phyloP scores from a whole-genome alignment of 2,113 vertebrate genomes.

The Ochotona princeps region DNA sequence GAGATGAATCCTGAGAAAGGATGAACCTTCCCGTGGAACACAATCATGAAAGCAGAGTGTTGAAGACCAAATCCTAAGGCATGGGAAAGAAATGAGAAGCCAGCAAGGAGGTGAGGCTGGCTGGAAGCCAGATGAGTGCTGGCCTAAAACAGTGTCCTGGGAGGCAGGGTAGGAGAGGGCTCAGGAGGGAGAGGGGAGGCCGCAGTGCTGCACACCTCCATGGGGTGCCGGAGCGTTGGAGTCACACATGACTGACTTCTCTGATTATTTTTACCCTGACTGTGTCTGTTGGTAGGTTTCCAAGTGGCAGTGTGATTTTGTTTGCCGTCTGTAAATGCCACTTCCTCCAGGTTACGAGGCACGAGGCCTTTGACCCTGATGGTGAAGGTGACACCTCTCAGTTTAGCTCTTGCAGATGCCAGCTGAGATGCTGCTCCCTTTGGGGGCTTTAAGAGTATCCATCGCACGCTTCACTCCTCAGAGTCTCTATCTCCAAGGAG shows the following conservation, averaged over 20 bases:
- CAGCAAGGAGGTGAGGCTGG: not conserved
- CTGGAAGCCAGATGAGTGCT: not conserved
- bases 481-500: not conserved
- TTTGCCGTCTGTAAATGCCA: slow-evolving; percentile 53
- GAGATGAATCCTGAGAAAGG: not conserved
- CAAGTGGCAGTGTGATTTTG: slow-evolving; percentile 58
- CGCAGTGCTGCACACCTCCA: not conserved
- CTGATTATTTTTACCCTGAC: slow-evolving; percentile 62
- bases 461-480: not conserved
- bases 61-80: not conserved
- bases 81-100: not conserved
- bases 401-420: slow-evolving; percentile 68
- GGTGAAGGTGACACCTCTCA: slow-evolving; percentile 63
- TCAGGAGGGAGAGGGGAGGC: not conserved
- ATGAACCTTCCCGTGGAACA: not conserved
- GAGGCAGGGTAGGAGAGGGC: not conserved
- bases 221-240: not conserved
- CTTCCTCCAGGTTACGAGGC: slow-evolving; percentile 48
- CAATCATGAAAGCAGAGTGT: not conserved
- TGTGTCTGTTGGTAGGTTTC: slow-evolving; percentile 56
- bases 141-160: not conserved
- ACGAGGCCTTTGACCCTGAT: slow-evolving; percentile 57
- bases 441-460: not conserved
- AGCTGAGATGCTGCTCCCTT: slow-evolving; percentile 59
- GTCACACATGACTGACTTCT: slow-evolving; percentile 62